Evolutionary conservation across 2,888 invertebrate genomes (phyloP).

Genomic region (Ornithoptera alexandrae): DNA sequence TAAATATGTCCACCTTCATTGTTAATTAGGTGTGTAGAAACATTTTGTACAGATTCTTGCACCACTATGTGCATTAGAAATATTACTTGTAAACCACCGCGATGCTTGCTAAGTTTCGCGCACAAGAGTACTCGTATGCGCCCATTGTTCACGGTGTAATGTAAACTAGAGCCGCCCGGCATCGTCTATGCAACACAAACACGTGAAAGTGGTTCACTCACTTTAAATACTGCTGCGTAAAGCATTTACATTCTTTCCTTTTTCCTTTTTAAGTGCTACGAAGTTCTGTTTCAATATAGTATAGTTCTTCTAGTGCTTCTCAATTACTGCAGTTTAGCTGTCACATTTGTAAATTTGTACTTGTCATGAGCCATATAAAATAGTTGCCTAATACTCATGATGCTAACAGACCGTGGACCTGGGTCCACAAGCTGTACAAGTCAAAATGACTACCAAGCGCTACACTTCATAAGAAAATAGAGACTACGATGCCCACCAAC

Average conservation of each 20-base stretch:
- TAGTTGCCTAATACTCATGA: no score
- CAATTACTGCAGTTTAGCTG: no score
- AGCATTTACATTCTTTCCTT: slow-evolving; percentile 24
- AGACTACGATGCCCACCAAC: no score
- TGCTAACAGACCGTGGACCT: no score
- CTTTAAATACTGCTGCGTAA: slow-evolving; percentile 30
- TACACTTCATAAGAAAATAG: no score
- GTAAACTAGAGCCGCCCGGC: slow-evolving; percentile 23
- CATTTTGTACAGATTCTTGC: slow-evolving; percentile 1
- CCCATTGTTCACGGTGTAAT: slow-evolving; percentile 29
- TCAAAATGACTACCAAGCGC: no score
- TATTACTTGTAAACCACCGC: slow-evolving; percentile 18
- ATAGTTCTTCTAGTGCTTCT: neutral
- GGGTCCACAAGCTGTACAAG: no score
- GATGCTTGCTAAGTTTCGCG: slow-evolving; percentile 26
- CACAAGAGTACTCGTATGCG: slow-evolving; percentile 22
- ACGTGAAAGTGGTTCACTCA: slow-evolving; percentile 29
- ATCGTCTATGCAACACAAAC: slow-evolving; percentile 26
- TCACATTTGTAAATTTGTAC: no score
- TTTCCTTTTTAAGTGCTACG: slow-evolving; percentile 13
- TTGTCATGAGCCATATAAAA: no score
- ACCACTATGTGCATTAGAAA: slow-evolving; percentile 12
- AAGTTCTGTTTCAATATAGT: slow-evolving; percentile 1
- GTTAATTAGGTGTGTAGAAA: neutral
- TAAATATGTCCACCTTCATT: neutral